These are phyloP conservation scores for Lemur catta DNA, from an alignment of 2,797 vertebrate genomes.

Conservation along the genomic window DNA sequence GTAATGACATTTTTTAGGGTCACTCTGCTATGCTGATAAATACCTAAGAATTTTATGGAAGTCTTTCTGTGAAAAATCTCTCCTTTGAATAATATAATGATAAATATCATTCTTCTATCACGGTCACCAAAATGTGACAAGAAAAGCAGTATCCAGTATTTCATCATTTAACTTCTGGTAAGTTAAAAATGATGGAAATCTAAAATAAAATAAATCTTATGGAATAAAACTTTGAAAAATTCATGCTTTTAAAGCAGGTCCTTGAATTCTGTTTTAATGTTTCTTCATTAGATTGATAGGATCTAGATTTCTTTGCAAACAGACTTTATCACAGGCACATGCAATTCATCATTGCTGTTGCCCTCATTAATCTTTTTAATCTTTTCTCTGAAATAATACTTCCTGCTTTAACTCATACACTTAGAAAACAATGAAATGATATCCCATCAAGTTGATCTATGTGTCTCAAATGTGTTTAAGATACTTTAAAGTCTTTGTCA, in stretches of 20 bases:
- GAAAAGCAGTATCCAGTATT: neutral
- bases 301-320: slow-evolving; percentile 33
- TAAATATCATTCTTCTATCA: slow-evolving; percentile 12
- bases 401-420: slow-evolving; percentile 14
- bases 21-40: slow-evolving; percentile 9
- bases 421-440: slow-evolving; percentile 49
- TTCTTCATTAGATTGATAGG: slow-evolving; percentile 46
- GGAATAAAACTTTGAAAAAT: slow-evolving; percentile 44
- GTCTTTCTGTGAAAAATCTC: slow-evolving; percentile 15
- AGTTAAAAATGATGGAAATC: slow-evolving; percentile 32
- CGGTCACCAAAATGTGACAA: slow-evolving; percentile 40
- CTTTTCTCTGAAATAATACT: slow-evolving; percentile 33
- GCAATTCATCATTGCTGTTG: slow-evolving; percentile 55
- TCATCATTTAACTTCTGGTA: slow-evolving; percentile 52
- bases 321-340: neutral
- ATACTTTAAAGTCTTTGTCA: slow-evolving; percentile 15
- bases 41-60: neutral
- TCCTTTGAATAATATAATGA: slow-evolving; percentile 27
- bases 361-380: slow-evolving; percentile 65
- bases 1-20: slow-evolving; percentile 27
- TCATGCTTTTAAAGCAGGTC: slow-evolving; percentile 43
- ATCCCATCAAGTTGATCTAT: neutral
- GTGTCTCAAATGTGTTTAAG: slow-evolving; percentile 10
- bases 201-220: slow-evolving; percentile 46
- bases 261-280: slow-evolving; percentile 38